phyloP scores from a whole-genome alignment of 2,797 vertebrate genomes.

The Pyrocephalus nanus region DNA sequence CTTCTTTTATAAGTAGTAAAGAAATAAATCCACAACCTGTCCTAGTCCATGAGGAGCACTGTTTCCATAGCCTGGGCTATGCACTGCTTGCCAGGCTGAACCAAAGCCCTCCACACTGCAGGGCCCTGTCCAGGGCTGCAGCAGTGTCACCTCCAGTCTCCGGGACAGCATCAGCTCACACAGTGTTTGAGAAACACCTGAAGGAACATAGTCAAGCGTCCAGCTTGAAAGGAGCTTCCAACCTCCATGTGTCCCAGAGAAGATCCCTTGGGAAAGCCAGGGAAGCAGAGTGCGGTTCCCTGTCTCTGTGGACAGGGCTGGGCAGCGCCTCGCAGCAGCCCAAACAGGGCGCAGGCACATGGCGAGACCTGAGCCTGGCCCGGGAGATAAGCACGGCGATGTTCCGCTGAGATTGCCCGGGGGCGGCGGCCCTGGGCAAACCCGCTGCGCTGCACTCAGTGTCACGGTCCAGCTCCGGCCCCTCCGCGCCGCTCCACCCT shows the following conservation, averaged over 20 bases:
- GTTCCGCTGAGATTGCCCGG: too few relatives aligned
- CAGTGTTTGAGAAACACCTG: background rate
- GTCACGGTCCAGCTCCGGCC: background rate
- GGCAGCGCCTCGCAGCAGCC: background rate
- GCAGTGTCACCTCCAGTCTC: rapidly evolving
- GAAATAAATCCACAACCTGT: background rate
- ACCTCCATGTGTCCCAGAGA: too few relatives aligned
- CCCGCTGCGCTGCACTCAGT: background rate
- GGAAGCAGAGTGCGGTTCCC: background rate
- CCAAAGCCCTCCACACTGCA: background rate
- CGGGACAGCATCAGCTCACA: background rate
- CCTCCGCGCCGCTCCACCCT: background rate
- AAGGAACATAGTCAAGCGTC: rapidly evolving
- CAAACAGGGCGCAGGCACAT: background rate
- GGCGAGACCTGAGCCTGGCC: background rate
- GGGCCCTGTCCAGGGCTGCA: background rate
- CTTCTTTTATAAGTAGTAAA: background rate
- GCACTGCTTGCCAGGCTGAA: background rate
- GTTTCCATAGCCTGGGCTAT: background rate
- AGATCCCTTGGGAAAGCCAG: background rate
- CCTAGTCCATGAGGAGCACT: background rate
- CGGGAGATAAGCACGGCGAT: background rate
- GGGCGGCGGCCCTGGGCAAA: background rate
- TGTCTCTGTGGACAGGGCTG: rapidly evolving
- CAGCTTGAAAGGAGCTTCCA: background rate